Evolutionary conservation across 2,113 vertebrate genomes (phyloP).

Genomic region (Lophura nycthemera): DNA sequence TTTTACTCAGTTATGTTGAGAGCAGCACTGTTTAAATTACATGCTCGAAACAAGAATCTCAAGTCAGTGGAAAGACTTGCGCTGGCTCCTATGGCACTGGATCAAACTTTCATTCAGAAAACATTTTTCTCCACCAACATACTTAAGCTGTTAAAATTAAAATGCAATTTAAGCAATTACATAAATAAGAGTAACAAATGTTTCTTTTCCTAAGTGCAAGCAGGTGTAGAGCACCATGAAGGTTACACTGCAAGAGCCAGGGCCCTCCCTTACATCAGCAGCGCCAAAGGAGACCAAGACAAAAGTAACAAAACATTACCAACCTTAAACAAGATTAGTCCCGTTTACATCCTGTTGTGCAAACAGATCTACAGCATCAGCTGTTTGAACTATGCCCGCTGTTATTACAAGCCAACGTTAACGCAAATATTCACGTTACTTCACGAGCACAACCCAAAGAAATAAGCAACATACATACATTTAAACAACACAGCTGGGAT

Average conservation of each 20-base stretch:
- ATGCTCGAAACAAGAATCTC: constrained; percentile 8
- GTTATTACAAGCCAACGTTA: neutral
- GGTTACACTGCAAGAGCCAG: neutral
- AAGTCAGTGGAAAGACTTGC: constrained; percentile 5
- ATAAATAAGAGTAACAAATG: constrained; percentile 58
- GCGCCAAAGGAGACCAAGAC: neutral
- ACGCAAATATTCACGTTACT: accelerated
- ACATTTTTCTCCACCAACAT: constrained; percentile 19
- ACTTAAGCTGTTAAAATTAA: constrained; percentile 60
- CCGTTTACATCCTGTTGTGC: neutral
- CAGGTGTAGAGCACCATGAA: constrained; percentile 24
- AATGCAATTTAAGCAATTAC: constrained; percentile 57
- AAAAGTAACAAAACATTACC: neutral
- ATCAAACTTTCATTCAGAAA: constrained; percentile 57
- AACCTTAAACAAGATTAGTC: neutral
- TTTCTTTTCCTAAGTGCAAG: constrained; percentile 62
- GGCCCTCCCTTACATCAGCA: accelerated
- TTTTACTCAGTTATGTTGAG: neutral
- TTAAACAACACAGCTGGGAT: neutral
- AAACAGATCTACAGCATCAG: neutral
- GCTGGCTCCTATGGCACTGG: neutral
- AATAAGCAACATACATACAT: accelerated
- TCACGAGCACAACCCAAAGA: neutral
- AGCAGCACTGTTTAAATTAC: constrained; percentile 18
- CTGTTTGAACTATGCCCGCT: accelerated